Evolutionary conservation across 53 echinoderm and acorn worm species (phyloP).

Genomic region (Luidia sarsii): DNA sequence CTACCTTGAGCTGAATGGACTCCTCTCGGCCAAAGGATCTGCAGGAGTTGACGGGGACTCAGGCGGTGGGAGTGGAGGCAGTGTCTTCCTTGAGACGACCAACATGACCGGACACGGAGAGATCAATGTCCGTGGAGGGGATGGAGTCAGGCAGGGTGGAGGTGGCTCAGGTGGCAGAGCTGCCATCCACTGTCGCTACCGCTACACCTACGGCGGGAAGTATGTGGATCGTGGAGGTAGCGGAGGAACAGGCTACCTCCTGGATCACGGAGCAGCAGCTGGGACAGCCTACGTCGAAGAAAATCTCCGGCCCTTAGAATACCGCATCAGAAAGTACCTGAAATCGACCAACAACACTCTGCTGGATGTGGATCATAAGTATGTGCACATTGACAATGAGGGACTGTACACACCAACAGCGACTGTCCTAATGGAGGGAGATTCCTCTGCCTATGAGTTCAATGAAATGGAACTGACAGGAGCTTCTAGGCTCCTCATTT

Average conservation of each 20-base stretch:
- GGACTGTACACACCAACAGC: conserved; percentile 72
- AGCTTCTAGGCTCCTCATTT: conserved; percentile 70
- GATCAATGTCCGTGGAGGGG: conserved; percentile 83
- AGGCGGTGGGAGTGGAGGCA: conserved; percentile 91
- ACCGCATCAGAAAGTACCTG: conserved; percentile 80
- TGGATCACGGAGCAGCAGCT: conserved; percentile 80
- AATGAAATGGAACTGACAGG: conserved; percentile 90
- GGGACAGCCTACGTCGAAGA: conserved; percentile 89
- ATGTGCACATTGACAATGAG: conserved; percentile 90
- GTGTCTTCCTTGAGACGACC: conserved; percentile 79
- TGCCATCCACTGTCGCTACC: conserved; percentile 87
- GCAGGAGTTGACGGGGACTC: conserved; percentile 61
- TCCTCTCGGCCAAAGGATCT: conserved; percentile 69
- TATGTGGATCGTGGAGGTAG: conserved; percentile 82
- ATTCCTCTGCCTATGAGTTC: conserved; percentile 72
- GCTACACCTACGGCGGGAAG: conserved; percentile 85
- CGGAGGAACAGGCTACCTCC: conserved; percentile 36
- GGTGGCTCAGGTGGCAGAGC: conserved; percentile 90
- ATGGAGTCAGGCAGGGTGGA: conserved; percentile 74
- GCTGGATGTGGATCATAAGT: conserved; percentile 87
- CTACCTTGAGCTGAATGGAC: conserved; percentile 80
- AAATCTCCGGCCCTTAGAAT: conserved; percentile 81
- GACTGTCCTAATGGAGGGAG: conserved; percentile 76
- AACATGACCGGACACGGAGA: conserved; percentile 95
- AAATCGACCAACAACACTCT: conserved; percentile 76